Percentiles rank a stretch among this genome's conserved stretches.
phyloP scores from a whole-genome alignment of 1,140 invertebrate species.

The Drosophila prosaltans region DNA sequence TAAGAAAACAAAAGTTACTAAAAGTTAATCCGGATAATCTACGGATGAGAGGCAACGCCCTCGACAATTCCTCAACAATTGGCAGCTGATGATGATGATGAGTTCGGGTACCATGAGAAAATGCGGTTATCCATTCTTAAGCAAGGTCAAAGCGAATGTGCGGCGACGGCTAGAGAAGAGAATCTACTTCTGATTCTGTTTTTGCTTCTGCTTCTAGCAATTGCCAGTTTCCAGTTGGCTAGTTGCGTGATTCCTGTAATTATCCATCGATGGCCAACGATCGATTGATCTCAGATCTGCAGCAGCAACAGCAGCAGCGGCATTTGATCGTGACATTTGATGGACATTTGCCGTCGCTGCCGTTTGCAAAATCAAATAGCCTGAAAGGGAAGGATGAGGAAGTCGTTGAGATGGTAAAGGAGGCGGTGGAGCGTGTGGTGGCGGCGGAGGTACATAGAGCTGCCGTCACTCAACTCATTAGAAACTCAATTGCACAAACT shows the following conservation, averaged over 20 bases:
- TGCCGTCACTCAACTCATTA: conserved; percentile 72
- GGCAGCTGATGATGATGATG: conserved; percentile 28
- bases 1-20: conserved; percentile 4
- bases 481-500: conserved; percentile 69
- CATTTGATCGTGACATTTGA: conserved; percentile 78
- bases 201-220: conserved; percentile 8
- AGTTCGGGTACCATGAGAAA: conserved; percentile 42
- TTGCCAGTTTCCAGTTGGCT: conserved; percentile 26
- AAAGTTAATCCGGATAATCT: conserved; percentile 73
- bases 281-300: conserved; percentile 66
- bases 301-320: conserved; percentile 26
- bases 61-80: conserved; percentile 40
- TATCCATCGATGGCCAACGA: conserved; percentile 49
- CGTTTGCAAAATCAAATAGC: conserved; percentile 69
- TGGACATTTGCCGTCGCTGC: conserved; percentile 78
- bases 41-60: conserved; percentile 66
- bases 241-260: conserved; percentile 69
- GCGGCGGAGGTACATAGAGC: conserved; percentile 16
- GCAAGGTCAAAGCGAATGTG: conserved; percentile 68
- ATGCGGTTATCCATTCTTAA: conserved; percentile 48
- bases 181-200: conserved; percentile 10
- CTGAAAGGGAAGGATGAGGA: conserved; percentile 24
- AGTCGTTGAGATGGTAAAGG: not conserved
- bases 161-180: conserved; percentile 34
- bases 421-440: not conserved